Evolutionary conservation across 2,888 invertebrate genomes (phyloP).

Genomic region (Caprella mutica): DNA sequence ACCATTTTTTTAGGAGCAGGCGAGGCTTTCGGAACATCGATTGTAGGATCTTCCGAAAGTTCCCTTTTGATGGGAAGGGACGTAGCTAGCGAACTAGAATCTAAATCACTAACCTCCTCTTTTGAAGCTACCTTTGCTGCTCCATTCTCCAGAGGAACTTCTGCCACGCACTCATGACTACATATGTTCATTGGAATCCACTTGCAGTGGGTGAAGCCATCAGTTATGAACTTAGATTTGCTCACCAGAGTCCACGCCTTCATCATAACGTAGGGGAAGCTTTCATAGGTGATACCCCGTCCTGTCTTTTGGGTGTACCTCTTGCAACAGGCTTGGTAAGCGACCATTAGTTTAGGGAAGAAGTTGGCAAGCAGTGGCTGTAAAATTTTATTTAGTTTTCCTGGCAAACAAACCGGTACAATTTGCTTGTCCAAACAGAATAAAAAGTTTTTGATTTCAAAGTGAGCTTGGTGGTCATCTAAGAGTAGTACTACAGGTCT

Average conservation of each 20-base stretch:
- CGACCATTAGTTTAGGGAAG: slow-evolving; percentile 11
- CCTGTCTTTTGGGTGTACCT: slow-evolving; percentile 1
- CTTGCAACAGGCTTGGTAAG: slow-evolving; percentile 11
- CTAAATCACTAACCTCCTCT: too few relatives aligned
- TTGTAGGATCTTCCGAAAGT: too few relatives aligned
- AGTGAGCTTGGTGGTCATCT: slow-evolving; percentile 13
- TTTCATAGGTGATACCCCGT: not conserved
- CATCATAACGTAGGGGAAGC: slow-evolving; percentile 11
- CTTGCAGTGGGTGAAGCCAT: slow-evolving; percentile 6
- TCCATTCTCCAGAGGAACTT: too few relatives aligned
- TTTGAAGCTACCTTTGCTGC: too few relatives aligned
- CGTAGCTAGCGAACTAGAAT: too few relatives aligned
- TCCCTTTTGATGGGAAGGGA: too few relatives aligned
- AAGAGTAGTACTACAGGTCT: slow-evolving; percentile 14
- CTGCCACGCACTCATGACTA: too few relatives aligned
- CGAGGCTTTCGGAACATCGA: too few relatives aligned
- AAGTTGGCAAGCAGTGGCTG: slow-evolving; percentile 11
- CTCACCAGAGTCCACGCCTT: slow-evolving; percentile 11
- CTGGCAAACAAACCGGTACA: slow-evolving; percentile 10
- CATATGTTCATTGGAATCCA: slow-evolving; percentile 11
- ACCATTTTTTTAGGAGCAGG: too few relatives aligned
- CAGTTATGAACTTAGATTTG: slow-evolving; percentile 2
- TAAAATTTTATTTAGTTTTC: slow-evolving; percentile 9
- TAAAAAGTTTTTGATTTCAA: slow-evolving; percentile 7
- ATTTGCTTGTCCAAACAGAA: slow-evolving; percentile 16